Evolutionary conservation across 2,888 invertebrate genomes (phyloP).

Genomic region (Lasioglossum figueresi): DNA sequence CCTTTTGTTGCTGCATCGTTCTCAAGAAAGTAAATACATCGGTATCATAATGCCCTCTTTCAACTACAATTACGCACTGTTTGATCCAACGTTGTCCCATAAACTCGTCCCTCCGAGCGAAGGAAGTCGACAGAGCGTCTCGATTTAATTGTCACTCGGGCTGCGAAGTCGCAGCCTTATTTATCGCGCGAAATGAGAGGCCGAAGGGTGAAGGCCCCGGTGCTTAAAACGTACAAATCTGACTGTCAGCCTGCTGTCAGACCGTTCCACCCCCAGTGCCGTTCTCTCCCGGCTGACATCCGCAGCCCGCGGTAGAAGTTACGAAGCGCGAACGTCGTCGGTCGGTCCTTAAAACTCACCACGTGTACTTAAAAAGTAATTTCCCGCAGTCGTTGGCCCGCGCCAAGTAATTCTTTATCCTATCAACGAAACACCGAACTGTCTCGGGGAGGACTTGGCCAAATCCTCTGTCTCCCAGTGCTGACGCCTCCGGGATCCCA

Average conservation of each 20-base stretch:
- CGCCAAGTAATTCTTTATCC: conserved; percentile 7
- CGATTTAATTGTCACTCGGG: conserved; percentile 72
- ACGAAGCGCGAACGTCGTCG: conserved; percentile 73
- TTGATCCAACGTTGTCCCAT: not conserved
- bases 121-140: conserved; percentile 54
- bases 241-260: conserved; percentile 75
- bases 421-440: not conserved
- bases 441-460: not conserved
- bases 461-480: not conserved
- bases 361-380: conserved; percentile 56
- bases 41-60: not conserved
- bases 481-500: not conserved
- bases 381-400: conserved; percentile 20
- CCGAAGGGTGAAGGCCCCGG: conserved; percentile 61
- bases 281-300: conserved; percentile 68
- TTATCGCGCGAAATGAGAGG: conserved; percentile 70
- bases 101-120: not conserved
- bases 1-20: not conserved
- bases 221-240: conserved; percentile 77
- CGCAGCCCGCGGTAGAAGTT: conserved; percentile 66
- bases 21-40: not conserved
- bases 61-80: not conserved
- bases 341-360: conserved; percentile 64
- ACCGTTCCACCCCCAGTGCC: conserved; percentile 59
- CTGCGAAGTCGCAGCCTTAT: conserved; percentile 67